These are phyloP conservation scores for Microcebus griseorufus DNA, from an alignment of 2,113 vertebrate genomes.

Conservation along the genomic window DNA sequence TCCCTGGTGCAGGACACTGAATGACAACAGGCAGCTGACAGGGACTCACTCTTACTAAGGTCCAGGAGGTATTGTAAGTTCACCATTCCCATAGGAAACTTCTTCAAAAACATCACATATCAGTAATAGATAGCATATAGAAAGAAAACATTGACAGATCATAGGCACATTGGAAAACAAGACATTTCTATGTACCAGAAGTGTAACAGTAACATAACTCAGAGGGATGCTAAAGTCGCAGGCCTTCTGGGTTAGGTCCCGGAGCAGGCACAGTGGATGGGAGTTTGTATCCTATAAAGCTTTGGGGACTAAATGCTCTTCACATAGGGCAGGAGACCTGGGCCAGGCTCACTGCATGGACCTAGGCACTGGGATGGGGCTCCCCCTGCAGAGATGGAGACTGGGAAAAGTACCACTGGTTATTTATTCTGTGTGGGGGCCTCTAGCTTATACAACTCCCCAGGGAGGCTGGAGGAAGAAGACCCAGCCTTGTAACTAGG, in stretches of 20 bases:
- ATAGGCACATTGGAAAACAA: background rate
- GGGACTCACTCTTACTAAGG: background rate
- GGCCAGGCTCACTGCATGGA: background rate
- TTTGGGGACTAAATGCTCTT: background rate
- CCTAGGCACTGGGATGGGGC: background rate
- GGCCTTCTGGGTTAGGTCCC: background rate
- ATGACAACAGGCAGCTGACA: background rate
- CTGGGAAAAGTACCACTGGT: background rate
- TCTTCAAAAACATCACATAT: background rate
- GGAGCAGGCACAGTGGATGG: background rate
- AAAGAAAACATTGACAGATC: background rate
- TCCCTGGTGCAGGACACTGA: background rate
- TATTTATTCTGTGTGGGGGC: background rate
- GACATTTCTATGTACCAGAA: background rate
- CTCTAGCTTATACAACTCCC: background rate
- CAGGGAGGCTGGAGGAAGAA: background rate
- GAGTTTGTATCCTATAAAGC: background rate
- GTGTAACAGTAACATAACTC: background rate
- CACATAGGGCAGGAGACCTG: background rate
- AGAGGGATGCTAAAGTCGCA: background rate
- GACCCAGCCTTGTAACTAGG: background rate
- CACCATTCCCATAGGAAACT: background rate
- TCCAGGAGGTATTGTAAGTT: background rate
- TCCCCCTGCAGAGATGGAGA: background rate
- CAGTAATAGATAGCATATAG: background rate